Conservation (phyloP, 2,888 invertebrate species). For the Agonopterix arenella region DNA sequence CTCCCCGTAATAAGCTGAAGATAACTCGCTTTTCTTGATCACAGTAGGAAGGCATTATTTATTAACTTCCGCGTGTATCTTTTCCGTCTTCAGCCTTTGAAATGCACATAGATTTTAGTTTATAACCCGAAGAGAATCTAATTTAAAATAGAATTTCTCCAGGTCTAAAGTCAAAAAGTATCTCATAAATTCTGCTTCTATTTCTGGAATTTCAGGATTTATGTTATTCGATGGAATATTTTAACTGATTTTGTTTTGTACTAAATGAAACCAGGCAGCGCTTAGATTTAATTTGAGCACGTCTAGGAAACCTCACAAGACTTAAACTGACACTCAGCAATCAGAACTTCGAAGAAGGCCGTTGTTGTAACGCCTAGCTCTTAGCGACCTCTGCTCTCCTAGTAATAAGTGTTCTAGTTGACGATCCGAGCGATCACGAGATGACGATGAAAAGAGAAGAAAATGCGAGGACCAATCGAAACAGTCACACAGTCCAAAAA, state of each 20-base stretch:
- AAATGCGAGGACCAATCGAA: slow-evolving; percentile 5
- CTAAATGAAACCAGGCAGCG: too few species aligned
- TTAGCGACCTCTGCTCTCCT: slow-evolving; percentile 41
- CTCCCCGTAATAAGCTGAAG: slow-evolving; percentile 75
- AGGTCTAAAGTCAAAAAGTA: too few species aligned
- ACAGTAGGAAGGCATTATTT: slow-evolving; percentile 49
- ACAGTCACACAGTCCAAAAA: slow-evolving; percentile 3
- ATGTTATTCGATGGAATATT: too few species aligned
- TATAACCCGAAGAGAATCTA: slow-evolving; percentile 3
- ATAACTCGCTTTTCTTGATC: slow-evolving; percentile 71
- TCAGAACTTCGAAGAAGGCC: slow-evolving; percentile 35
- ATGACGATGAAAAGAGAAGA: slow-evolving; percentile 30
- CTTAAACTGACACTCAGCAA: slow-evolving; percentile 39
- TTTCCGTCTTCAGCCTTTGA: slow-evolving; percentile 20
- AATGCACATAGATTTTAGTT: slow-evolving; percentile 3
- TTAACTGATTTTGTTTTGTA: too few species aligned
- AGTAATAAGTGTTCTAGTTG: slow-evolving; percentile 72
- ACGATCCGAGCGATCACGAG: slow-evolving; percentile 62
- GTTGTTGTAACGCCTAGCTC: slow-evolving; percentile 27
- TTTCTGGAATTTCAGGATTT: not conserved
- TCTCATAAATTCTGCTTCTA: too few species aligned
- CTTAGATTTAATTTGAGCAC: slow-evolving; percentile 8
- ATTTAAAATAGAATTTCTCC: too few species aligned
- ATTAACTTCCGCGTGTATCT: slow-evolving; percentile 51
- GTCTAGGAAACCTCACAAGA: slow-evolving; percentile 29